phyloP scores from a whole-genome alignment of 2,797 vertebrate genomes.

The Eidolon dupreanum region DNA sequence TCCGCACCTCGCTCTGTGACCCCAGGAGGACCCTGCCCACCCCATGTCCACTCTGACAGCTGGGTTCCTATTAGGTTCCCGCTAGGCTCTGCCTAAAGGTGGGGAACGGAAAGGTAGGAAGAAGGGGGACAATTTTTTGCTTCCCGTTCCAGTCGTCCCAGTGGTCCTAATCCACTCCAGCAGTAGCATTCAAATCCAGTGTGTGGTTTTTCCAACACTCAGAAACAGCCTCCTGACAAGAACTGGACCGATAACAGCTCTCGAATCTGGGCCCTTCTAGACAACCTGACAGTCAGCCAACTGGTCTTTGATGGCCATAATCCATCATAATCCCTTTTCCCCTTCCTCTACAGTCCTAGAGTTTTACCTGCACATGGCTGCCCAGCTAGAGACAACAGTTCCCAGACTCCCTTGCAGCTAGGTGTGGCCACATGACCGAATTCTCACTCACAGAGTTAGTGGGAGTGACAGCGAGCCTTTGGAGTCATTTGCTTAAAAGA shows the following conservation, averaged over 20 bases:
- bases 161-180: not conserved
- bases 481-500: not conserved
- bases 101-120: not conserved
- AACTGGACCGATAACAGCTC: not conserved
- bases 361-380: not conserved
- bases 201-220: not conserved
- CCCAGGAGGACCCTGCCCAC: not conserved
- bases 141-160: not conserved
- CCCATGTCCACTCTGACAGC: not conserved
- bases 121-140: not conserved
- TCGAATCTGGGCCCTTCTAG: not conserved
- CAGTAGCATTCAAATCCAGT: not conserved
- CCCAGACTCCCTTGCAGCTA: not conserved
- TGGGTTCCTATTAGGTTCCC: not conserved
- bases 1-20: not conserved
- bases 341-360: not conserved
- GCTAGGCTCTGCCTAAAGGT: not conserved
- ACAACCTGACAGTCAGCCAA: not conserved
- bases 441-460: not conserved
- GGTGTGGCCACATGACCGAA: not conserved
- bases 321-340: not conserved
- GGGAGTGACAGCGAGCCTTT: not conserved
- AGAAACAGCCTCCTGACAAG: not conserved
- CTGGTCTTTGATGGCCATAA: not conserved
- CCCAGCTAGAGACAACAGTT: not conserved